A percentile compares a stretch with the other conserved stretches of the same genome.
Evolutionary conservation across 2,797 vertebrate genomes (phyloP).

Genomic region (Coregonus sp.): DNA sequence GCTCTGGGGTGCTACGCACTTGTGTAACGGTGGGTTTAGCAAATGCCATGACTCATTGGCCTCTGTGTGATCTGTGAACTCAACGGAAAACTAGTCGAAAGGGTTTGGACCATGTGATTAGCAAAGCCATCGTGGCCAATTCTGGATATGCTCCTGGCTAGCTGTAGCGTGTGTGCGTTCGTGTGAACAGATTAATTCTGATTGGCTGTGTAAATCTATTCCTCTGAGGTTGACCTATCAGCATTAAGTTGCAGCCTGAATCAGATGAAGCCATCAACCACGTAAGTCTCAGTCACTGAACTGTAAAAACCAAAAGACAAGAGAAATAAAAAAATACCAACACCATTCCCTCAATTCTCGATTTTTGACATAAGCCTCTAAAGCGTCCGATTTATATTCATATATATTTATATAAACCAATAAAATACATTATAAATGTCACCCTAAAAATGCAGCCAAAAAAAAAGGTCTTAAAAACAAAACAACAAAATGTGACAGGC

Average conservation of each 20-base stretch:
- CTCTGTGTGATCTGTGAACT: slow-evolving; percentile 23
- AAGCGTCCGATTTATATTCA: slow-evolving; percentile 63
- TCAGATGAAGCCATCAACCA: slow-evolving; percentile 50
- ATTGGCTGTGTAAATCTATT: slow-evolving; percentile 30
- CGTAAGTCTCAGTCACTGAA: slow-evolving; percentile 50
- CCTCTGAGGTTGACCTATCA: slow-evolving; percentile 44
- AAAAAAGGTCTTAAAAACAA: slow-evolving; percentile 86
- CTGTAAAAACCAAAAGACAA: slow-evolving; percentile 8
- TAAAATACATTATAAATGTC: slow-evolving; percentile 88
- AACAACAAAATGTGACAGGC: slow-evolving; percentile 74
- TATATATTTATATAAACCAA: slow-evolving; percentile 64
- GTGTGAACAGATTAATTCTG: slow-evolving; percentile 21
- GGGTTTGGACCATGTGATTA: slow-evolving; percentile 6
- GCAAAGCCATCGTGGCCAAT: background rate
- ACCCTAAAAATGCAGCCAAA: slow-evolving; percentile 88
- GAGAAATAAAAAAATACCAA: slow-evolving; percentile 22
- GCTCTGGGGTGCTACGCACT: slow-evolving; percentile 31
- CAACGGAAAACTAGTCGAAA: background rate
- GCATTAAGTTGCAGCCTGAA: slow-evolving; percentile 48
- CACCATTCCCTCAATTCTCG: slow-evolving; percentile 35
- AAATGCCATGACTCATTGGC: background rate
- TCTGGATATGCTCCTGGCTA: slow-evolving; percentile 2
- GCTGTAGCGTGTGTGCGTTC: slow-evolving; percentile 1
- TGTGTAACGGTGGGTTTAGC: background rate
- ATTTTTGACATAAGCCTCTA: slow-evolving; percentile 57